Evolutionary conservation across 1,140 invertebrate genomes (phyloP).

Genomic region (Euwallacea similis): DNA sequence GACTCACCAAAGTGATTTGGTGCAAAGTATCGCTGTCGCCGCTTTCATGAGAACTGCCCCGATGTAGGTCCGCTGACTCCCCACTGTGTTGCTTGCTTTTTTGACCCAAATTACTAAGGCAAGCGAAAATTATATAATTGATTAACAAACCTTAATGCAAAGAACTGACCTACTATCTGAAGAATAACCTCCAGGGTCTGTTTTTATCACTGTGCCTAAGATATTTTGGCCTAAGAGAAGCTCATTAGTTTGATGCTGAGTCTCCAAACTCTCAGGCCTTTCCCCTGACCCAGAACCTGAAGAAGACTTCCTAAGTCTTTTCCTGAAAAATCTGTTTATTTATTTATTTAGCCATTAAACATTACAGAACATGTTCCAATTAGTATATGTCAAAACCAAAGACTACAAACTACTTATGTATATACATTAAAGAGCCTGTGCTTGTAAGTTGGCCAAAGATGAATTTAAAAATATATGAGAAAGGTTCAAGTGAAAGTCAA

Average conservation of each 20-base stretch:
- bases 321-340: slow-evolving; percentile 50
- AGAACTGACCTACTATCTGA: slow-evolving; percentile 26
- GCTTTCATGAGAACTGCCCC: slow-evolving; percentile 50
- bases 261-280: slow-evolving; percentile 46
- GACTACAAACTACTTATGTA: too few relatives aligned
- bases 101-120: slow-evolving; percentile 32
- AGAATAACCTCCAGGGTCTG: slow-evolving; percentile 52
- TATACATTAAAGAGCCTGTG: too few relatives aligned
- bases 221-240: slow-evolving; percentile 52
- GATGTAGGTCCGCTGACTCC: slow-evolving; percentile 44
- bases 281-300: slow-evolving; percentile 66
- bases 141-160: neutral
- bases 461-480: too few relatives aligned
- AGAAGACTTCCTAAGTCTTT: slow-evolving; percentile 72
- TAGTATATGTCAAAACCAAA: too few relatives aligned
- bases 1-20: slow-evolving; percentile 50
- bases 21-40: slow-evolving; percentile 45
- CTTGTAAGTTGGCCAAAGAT: too few relatives aligned
- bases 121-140: slow-evolving; percentile 10
- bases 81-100: slow-evolving; percentile 47
- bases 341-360: too few relatives aligned
- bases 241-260: slow-evolving; percentile 59
- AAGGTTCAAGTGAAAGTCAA: too few relatives aligned
- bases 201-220: slow-evolving; percentile 58
- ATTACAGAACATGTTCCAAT: too few relatives aligned